Evolutionary conservation across 2,113 vertebrate species (phyloP), one percentile per base, ranked within the genome.

Genomic region (Pteronura brasiliensis): DNA sequence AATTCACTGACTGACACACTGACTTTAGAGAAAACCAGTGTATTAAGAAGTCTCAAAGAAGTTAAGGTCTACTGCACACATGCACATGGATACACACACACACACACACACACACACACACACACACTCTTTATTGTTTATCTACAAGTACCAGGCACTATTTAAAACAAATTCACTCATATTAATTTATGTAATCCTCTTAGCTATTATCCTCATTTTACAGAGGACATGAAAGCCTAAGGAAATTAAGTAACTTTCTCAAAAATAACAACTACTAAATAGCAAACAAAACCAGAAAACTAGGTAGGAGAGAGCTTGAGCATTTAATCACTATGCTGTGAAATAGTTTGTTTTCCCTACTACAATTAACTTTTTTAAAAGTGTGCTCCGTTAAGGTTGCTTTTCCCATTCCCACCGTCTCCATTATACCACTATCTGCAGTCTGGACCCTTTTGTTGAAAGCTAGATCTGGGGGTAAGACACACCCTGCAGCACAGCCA

Each of bases 141-240:
- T 92, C 92, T 63, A 59, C 21, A 93, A 69, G 90, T 63, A 42
- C 25, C 69, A 82, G 74, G 36, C 7, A 61, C 21, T 57, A 77
- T 42, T 86, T 82, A 49, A 93, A 86, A 34, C 61, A 72, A 85
- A 89, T 44, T 44, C 52, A 2, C 23, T 61, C 13, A 52, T 39
- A 63, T 34, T 85, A 74, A 69, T 83, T 93, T 63, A 71, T 20
- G 85, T 97, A 93, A 89, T 91, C 27, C 11, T 93, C 27, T 93
- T 69, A 81, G 9, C 27, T 71, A 65, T 49, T 71, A 94, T 92
- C 14, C 17, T 76, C 29, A 94, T 67, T 90, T 94, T n/a, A 90
- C 3, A 49, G 18, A 92, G n/a, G 52, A 92, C 10, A 23, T 10
- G 42, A 77, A 96, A 83, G 1, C 29, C 31, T 69, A 84, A 84